Evolutionary conservation across 2,888 invertebrate species (phyloP).

Genomic region (Osmoderma eremita): DNA sequence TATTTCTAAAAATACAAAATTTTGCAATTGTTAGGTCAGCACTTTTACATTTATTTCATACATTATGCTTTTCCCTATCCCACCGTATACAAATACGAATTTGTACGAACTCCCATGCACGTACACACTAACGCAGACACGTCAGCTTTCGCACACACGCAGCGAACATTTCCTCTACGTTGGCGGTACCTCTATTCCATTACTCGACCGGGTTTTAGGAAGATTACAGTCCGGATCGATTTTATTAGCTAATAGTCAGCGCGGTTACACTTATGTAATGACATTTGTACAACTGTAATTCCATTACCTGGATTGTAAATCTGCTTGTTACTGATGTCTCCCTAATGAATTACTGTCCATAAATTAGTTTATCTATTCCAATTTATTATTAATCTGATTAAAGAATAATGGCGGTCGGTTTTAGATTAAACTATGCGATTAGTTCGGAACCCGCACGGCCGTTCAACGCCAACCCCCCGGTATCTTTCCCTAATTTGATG

Average conservation of each 20-base stretch:
- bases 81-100: neutral
- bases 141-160: neutral
- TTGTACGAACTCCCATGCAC: slow-evolving; percentile 4
- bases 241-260: slow-evolving; percentile 63
- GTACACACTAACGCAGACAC: neutral
- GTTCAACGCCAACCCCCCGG: slow-evolving; percentile 20
- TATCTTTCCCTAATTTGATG: slow-evolving; percentile 37
- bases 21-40: too few species aligned
- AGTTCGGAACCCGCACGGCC: slow-evolving; percentile 8
- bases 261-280: slow-evolving; percentile 63
- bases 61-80: neutral
- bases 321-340: slow-evolving; percentile 58
- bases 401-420: slow-evolving; percentile 40
- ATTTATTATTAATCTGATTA: slow-evolving; percentile 49
- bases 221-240: slow-evolving; percentile 61
- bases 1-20: too few species aligned
- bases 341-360: slow-evolving; percentile 56
- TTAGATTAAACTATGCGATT: slow-evolving; percentile 37
- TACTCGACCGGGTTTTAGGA: slow-evolving; percentile 57
- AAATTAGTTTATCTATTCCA: slow-evolving; percentile 50
- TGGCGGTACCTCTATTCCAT: slow-evolving; percentile 50
- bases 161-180: slow-evolving; percentile 25
- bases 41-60: neutral
- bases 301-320: slow-evolving; percentile 63
- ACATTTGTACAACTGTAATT: slow-evolving; percentile 63